phyloP scores from a whole-genome alignment of 2,113 vertebrate genomes.

The Oryzias celebensis region DNA sequence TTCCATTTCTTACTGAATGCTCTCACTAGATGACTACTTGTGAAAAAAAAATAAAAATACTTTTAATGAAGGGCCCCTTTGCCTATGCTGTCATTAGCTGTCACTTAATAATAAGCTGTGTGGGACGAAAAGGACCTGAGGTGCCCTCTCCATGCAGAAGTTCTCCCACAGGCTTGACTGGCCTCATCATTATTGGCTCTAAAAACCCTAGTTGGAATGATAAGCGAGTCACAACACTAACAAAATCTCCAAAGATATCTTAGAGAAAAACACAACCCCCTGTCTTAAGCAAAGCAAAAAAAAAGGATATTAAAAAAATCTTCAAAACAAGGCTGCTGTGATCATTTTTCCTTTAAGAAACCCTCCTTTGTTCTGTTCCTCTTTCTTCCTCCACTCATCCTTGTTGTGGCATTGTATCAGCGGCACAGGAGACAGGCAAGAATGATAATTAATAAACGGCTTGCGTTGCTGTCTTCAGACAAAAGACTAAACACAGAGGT shows the following conservation, averaged over 20 bases:
- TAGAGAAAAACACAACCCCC: conserved; percentile 14
- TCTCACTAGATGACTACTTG: background rate
- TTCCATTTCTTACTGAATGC: background rate
- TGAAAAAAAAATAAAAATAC: background rate
- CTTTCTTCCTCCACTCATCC: conserved; percentile 28
- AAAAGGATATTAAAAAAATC: background rate
- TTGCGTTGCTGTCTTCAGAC: conserved; percentile 23
- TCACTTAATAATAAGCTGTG: conserved; percentile 7
- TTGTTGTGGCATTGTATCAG: conserved; percentile 25
- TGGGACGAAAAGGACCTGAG: conserved; percentile 17
- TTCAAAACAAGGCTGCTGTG: conserved; percentile 8
- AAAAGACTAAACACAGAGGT: conserved; percentile 5
- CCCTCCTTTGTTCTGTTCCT: conserved; percentile 25
- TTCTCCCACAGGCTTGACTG: conserved; percentile 30
- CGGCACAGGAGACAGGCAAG: conserved; percentile 41
- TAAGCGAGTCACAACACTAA: conserved; percentile 25
- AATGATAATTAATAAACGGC: conserved; percentile 49
- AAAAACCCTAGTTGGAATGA: conserved; percentile 40
- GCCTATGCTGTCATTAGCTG: conserved; percentile 19
- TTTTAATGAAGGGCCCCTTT: conserved; percentile 23
- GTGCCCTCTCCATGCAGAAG: conserved; percentile 9
- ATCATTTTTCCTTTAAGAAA: conserved; percentile 42
- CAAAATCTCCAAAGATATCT: conserved; percentile 22
- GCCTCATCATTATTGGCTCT: conserved; percentile 37
- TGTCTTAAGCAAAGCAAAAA: conserved; percentile 21